Base-by-base conservation (phyloP, 2,888 invertebrate genomes). In the Craniophora ligustri region DNA sequence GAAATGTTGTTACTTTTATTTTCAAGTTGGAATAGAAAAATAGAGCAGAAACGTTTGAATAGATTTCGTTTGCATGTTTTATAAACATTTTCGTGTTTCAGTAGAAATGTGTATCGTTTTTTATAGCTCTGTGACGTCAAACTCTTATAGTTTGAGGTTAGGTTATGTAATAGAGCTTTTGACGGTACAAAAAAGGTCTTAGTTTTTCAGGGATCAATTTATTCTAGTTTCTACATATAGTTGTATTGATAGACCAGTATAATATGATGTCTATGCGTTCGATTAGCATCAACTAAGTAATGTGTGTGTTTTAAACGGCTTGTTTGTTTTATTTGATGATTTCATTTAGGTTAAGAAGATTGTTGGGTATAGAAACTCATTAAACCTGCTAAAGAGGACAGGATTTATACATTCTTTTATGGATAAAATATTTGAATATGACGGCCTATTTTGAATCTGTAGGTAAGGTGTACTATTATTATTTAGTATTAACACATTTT, bases 141-240 rank as follows among this genome's bases (percentile, higher is more conserved):
- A 76, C 54, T 48, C 55, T 67, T 75, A 51, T 81, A 81, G 69
- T 71, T 81, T 81, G 83, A 86, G 86, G 86, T 89, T 87, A 87
- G 81, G 87, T 92, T 91, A 91, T 91, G 90, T 91, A 92, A 91
- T 82, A 82, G 70, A 79, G 75, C 67, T 83, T 76, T 77, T 66
- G 67, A 58, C 55, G 35, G 46, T 61, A 61, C 51, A 67, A 71
- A 75, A 72, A 57, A 46, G 48, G 59, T 60, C 54, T 75, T 71
- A 69, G 66, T 66, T 65, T 62, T 51, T 45, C 42, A 60, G 44
- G 26, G 64, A 42, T 61, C 70, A 60, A 38, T 63, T 56, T 57
- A 64, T 42, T 49, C 23, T 55, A 60, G 71, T 48, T 45, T 1
- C 5, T 18, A 36, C 14, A 3, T 32, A 18, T 3, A 53, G 1